Evolutionary conservation across 2,888 invertebrate species (phyloP), one percentile per base, ranked within the genome.

Genomic region (Epistrophe eligans): DNA sequence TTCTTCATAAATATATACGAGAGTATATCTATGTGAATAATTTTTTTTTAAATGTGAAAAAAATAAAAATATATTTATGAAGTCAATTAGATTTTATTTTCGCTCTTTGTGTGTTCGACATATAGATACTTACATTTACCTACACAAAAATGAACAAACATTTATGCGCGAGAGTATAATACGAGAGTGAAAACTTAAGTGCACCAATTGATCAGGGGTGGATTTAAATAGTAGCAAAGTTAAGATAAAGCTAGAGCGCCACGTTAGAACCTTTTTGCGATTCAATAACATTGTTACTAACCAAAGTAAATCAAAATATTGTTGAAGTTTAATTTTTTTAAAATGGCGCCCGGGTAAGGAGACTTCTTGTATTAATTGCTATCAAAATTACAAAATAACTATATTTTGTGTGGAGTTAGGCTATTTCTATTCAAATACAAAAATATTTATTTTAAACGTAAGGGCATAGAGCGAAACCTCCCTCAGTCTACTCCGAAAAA

Each of bases 71-170:
- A 58, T 60, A 79, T 66, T 71, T 79, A 70, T 79, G 71, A 48
- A 79, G 55, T 74, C 79, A 74, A 74, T 79, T 79, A 74, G 74
- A 57, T 79, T 64, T 84, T 62, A 70, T 74, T 83, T 77, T 62
- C 64, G 52, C 66, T 67, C 45, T 79, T 67, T 32, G 50, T 48
- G 48, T 60, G 50, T 32, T 64, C 57, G 43, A n/a, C 13, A n/a
- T 50, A 19, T 52, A 43, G 13, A 50, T 17, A 24, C 24, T 24
- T 24, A 35, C 17, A 43, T 43, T 43, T 43, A 43, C 24, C 10
- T 62, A 24, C 24, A 15, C 7, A 8, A 17, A 17, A 48, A 48
- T 50, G 11, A 67, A 50, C 50, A 67, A 67, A 67, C 48, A 38
- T 67, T 32, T 17, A 17, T 13, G 1, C 55, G 40, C 15, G 17